Evolutionary conservation across 1,140 invertebrate genomes (phyloP).

Genomic region (Leptopilina boulardi): DNA sequence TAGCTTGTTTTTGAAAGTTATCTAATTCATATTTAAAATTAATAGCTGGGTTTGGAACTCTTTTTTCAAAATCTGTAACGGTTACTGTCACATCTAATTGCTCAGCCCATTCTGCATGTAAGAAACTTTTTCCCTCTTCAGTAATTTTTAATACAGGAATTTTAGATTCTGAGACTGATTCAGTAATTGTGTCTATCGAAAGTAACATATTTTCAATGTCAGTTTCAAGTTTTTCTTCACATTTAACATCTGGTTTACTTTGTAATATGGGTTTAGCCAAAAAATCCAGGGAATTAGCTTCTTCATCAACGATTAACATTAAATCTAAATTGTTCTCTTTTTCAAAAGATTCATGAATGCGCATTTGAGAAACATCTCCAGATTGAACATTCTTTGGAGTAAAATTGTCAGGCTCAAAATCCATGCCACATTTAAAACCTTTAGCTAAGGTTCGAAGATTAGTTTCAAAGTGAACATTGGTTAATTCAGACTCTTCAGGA

Average conservation of each 20-base stretch:
- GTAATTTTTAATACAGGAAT: constrained; percentile 77
- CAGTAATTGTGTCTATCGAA: constrained; percentile 62
- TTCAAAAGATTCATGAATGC: constrained; percentile 40
- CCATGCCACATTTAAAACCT: constrained; percentile 79
- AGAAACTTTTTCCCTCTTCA: constrained; percentile 52
- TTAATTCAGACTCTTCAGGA: constrained; percentile 50
- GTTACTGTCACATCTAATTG: constrained; percentile 88
- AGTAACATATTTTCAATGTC: constrained; percentile 37
- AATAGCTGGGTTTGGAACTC: constrained; percentile 90
- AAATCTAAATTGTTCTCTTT: constrained; percentile 63
- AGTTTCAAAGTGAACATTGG: constrained; percentile 75
- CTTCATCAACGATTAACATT: constrained; percentile 64
- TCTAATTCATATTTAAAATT: constrained; percentile 96
- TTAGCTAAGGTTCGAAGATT: constrained; percentile 80
- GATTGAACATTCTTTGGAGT: constrained; percentile 62
- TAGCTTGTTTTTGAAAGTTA: constrained; percentile 97
- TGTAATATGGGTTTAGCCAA: constrained; percentile 38
- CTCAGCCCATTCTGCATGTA: constrained; percentile 88
- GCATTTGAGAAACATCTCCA: constrained; percentile 19
- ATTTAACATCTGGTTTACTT: neutral
- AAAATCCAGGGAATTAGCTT: constrained; percentile 55
- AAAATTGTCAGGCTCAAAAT: constrained; percentile 75
- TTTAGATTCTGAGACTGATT: constrained; percentile 66
- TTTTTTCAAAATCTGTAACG: constrained; percentile 88
- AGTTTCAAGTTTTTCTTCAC: constrained; percentile 30